A percentile compares a stretch with the other conserved stretches of the same genome.
Evolutionary conservation across 2,113 vertebrate genomes (phyloP).

Genomic region (Strix uralensis): DNA sequence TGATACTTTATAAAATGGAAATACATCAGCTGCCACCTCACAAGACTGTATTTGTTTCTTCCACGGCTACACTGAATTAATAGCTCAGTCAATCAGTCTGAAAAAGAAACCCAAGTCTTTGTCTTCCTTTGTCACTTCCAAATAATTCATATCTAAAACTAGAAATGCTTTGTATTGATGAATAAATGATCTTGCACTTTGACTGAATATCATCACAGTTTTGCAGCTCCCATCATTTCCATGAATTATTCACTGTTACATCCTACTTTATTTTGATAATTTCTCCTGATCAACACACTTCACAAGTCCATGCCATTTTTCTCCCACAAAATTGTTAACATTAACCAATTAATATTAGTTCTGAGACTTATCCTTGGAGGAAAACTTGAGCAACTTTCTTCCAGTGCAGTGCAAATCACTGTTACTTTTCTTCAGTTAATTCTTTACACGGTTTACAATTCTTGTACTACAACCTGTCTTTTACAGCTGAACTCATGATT

Average conservation of each 20-base stretch:
- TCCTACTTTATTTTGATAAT: not conserved
- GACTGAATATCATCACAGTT: not conserved
- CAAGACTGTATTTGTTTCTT: constrained; percentile 2
- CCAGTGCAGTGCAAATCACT: not conserved
- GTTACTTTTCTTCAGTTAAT: not conserved
- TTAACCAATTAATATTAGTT: not conserved
- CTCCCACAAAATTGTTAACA: not conserved
- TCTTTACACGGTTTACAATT: not conserved
- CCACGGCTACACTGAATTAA: not conserved
- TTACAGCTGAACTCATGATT: not conserved
- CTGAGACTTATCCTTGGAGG: not conserved
- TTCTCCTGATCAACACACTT: not conserved
- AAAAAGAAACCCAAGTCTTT: not conserved
- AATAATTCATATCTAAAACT: not conserved
- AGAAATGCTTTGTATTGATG: not conserved
- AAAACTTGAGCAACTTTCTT: not conserved
- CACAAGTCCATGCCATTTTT: not conserved
- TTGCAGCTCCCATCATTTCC: not conserved
- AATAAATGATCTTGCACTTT: not conserved
- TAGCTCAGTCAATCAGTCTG: constrained; percentile 35
- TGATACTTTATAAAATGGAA: constrained; percentile 11
- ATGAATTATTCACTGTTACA: not conserved
- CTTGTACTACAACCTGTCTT: not conserved
- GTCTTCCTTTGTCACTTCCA: not conserved
- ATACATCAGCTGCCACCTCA: not conserved